Evolutionary conservation across 2,113 vertebrate genomes (phyloP).

Genomic region (Phaethon lepturus): DNA sequence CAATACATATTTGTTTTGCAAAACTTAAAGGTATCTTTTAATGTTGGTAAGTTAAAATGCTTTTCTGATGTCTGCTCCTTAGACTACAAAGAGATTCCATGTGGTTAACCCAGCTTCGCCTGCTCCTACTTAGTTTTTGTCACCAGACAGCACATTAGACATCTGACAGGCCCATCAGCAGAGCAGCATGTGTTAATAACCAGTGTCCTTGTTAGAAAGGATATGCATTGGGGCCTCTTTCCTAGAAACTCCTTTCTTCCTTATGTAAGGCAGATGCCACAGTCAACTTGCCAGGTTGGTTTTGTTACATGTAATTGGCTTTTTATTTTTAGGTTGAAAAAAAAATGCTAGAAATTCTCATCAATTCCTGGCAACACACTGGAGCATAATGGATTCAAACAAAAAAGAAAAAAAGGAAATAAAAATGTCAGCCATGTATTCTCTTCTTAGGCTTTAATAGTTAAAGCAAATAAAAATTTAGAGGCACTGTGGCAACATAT

Average conservation of each 20-base stretch:
- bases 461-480: neutral
- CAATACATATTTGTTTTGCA: neutral
- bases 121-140: neutral
- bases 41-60: neutral
- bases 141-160: neutral
- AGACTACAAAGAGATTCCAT: slow-evolving; percentile 17
- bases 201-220: neutral
- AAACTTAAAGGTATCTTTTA: neutral
- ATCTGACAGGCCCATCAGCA: neutral
- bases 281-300: neutral
- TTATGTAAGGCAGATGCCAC: neutral
- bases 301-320: neutral
- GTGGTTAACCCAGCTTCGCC: slow-evolving; percentile 26
- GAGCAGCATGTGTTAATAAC: neutral
- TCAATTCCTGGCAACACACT: neutral
- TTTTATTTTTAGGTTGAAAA: neutral
- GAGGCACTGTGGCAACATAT: neutral
- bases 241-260: neutral
- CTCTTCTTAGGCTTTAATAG: neutral
- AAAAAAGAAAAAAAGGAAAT: neutral
- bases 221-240: neutral
- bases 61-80: slow-evolving; percentile 17
- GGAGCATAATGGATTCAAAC: neutral
- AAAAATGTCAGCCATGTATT: neutral
- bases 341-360: slow-evolving; percentile 32